Evolutionary conservation across 2,888 invertebrate genomes (phyloP).

Genomic region (Drosophila pullipes): DNA sequence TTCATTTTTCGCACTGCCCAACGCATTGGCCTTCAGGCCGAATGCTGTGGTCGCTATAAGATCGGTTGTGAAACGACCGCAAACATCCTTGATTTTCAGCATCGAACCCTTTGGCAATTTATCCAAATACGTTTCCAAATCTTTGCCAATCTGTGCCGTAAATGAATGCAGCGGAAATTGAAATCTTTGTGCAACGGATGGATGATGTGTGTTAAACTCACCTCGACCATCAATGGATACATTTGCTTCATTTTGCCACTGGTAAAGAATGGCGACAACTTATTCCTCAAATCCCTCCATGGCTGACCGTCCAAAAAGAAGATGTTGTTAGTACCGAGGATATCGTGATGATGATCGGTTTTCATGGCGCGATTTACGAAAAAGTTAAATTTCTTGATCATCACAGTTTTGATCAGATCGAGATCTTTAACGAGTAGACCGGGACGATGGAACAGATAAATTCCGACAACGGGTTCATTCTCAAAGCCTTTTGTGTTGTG

Average conservation of each 20-base stretch:
- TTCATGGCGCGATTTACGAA: conserved; percentile 82
- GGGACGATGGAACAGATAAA: conserved; percentile 84
- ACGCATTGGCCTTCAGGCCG: conserved; percentile 84
- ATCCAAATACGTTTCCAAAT: conserved; percentile 51
- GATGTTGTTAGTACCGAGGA: conserved; percentile 84
- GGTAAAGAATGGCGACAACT: conserved; percentile 85
- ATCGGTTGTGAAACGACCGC: conserved; percentile 82
- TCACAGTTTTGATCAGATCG: conserved; percentile 84
- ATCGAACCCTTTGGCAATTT: conserved; percentile 1
- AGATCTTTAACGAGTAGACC: conserved; percentile 84
- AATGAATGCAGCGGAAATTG: not conserved
- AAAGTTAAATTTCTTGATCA: conserved; percentile 85
- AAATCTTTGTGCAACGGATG: too few relatives aligned
- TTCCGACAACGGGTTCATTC: conserved; percentile 76
- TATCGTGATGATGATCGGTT: conserved; percentile 80
- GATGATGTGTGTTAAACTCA: conserved; percentile 36
- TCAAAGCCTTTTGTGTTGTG: conserved; percentile 57
- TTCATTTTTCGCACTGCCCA: conserved; percentile 80
- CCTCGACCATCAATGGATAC: conserved; percentile 79
- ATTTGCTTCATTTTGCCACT: conserved; percentile 83
- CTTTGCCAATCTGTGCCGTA: conserved; percentile 57
- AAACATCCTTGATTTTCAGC: conserved; percentile 48
- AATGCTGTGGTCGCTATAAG: conserved; percentile 85
- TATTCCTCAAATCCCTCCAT: conserved; percentile 85
- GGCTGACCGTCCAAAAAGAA: conserved; percentile 84